A percentile compares a stretch with the other conserved stretches of the same genome.
Evolutionary conservation across 2,113 vertebrate species (phyloP).

Genomic region (Falcunculus frontatus): DNA sequence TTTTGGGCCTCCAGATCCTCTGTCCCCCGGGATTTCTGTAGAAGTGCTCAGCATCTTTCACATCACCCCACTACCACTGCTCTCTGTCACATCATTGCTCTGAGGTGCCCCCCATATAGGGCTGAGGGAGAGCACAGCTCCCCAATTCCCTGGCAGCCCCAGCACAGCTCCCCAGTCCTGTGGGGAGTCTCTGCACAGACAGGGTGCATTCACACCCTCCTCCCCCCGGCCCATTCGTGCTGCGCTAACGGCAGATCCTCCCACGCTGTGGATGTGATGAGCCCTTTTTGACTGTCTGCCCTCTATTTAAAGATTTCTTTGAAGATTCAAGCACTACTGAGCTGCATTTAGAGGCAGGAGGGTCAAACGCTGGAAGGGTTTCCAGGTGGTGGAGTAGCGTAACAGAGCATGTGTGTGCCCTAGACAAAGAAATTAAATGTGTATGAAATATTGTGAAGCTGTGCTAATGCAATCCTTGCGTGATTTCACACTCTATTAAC

Average conservation of each 20-base stretch:
- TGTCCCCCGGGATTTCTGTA: background rate
- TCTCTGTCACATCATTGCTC: background rate
- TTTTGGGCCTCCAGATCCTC: background rate
- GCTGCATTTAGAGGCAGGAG: background rate
- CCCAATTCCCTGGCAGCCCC: accelerated
- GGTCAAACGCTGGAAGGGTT: background rate
- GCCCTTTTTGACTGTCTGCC: constrained; percentile 16
- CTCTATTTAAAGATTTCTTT: constrained; percentile 31
- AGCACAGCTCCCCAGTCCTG: background rate
- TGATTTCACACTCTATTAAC: constrained; percentile 56
- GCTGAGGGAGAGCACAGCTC: background rate
- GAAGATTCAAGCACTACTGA: background rate
- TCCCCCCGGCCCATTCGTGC: background rate
- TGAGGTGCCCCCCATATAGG: background rate
- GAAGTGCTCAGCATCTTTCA: background rate
- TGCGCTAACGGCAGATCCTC: background rate
- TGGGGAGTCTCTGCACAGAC: background rate
- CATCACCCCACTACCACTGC: background rate
- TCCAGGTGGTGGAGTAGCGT: background rate
- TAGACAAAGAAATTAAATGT: background rate
- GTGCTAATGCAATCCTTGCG: background rate
- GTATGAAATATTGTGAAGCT: constrained; percentile 16
- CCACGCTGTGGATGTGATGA: background rate
- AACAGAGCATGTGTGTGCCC: background rate
- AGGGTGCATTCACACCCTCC: background rate